Evolutionary conservation across 2,113 vertebrate genomes (phyloP).

Genomic region (Camelus bactrianus): DNA sequence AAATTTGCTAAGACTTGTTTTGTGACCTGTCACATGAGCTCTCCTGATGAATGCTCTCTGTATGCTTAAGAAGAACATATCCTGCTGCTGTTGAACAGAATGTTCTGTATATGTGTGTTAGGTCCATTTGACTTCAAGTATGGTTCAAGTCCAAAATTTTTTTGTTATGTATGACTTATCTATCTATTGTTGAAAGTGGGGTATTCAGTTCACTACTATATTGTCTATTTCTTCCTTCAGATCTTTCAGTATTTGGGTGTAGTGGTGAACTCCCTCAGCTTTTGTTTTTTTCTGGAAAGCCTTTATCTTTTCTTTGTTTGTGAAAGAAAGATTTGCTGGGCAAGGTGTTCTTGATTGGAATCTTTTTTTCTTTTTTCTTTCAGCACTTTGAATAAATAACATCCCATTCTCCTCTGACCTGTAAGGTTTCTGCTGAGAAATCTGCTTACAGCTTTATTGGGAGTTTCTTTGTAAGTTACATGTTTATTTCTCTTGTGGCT

Average conservation of each 20-base stretch:
- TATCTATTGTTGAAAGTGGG: background rate
- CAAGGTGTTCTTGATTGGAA: background rate
- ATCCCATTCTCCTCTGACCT: background rate
- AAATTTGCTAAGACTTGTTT: background rate
- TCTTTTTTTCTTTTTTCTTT: background rate
- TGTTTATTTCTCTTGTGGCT: background rate
- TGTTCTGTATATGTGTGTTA: background rate
- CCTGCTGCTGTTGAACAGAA: background rate
- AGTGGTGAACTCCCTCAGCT: background rate
- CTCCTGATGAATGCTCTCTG: background rate
- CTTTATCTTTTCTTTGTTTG: background rate
- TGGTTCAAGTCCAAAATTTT: background rate
- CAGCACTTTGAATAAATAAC: background rate
- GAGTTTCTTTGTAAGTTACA: background rate
- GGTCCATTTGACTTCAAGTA: background rate
- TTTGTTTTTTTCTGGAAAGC: background rate
- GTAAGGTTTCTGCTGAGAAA: background rate
- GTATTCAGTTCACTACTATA: background rate
- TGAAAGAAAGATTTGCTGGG: background rate
- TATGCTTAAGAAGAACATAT: background rate
- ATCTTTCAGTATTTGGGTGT: background rate
- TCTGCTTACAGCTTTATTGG: background rate
- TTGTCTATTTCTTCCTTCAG: background rate
- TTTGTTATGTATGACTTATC: background rate
- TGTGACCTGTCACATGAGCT: background rate